These are phyloP conservation scores for Aplodontia rufa DNA, from an alignment of 2,113 vertebrate genomes.

Conservation along the genomic window DNA sequence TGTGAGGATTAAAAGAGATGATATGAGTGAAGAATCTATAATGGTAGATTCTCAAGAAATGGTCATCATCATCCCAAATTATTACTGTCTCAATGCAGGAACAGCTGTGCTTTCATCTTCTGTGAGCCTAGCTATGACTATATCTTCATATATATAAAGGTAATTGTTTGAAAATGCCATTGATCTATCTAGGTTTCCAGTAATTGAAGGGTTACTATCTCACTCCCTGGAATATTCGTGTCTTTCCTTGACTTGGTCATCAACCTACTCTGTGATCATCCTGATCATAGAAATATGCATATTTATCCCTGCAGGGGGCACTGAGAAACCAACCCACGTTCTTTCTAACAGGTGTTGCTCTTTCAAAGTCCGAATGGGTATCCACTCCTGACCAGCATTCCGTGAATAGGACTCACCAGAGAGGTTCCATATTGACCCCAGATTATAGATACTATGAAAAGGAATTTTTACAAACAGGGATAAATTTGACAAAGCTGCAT, in stretches of 20 bases:
- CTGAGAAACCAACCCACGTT: conserved; percentile 15
- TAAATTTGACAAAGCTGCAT: not conserved
- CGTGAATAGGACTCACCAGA: not conserved
- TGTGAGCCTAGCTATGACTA: not conserved
- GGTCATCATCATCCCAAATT: not conserved
- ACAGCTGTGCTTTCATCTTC: not conserved
- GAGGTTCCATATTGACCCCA: conserved; percentile 57
- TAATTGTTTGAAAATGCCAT: not conserved
- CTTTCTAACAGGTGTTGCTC: conserved; percentile 40
- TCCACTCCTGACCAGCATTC: not conserved
- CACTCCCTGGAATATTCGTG: not conserved
- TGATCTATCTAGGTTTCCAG: not conserved
- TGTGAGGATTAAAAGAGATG: not conserved
- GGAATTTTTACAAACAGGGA: conserved; percentile 64
- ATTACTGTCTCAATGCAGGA: not conserved
- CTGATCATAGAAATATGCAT: not conserved
- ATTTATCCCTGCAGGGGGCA: conserved; percentile 35
- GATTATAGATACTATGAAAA: conserved; percentile 38
- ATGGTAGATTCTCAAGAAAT: not conserved
- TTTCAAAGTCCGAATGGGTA: not conserved
- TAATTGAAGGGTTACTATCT: not conserved
- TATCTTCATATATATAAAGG: not conserved
- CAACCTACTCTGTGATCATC: not conserved
- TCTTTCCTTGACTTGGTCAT: not conserved
- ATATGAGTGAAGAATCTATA: not conserved